Evolutionary conservation across 2,888 invertebrate species (phyloP).

Genomic region (Papilio protenor): DNA sequence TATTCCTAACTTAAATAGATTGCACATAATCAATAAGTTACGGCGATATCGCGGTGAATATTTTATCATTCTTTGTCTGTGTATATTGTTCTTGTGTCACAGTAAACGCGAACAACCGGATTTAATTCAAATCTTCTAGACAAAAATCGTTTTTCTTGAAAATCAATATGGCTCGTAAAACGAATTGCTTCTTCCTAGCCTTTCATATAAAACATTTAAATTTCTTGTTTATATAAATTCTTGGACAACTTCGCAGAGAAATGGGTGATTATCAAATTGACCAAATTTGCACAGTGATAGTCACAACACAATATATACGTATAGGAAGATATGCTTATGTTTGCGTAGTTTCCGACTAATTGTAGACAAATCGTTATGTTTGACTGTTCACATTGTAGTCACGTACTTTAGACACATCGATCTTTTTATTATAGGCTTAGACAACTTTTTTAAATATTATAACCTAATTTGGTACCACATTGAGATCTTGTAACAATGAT

Average conservation of each 20-base stretch:
- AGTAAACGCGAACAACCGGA: not conserved
- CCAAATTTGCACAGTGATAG: not conserved
- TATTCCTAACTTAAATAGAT: constrained; percentile 42
- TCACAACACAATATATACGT: not conserved
- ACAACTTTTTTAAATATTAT: not conserved
- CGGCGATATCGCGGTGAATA: constrained; percentile 31
- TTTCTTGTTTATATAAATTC: not conserved
- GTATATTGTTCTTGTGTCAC: constrained; percentile 22
- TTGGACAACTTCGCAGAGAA: not conserved
- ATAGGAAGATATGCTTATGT: constrained; percentile 21
- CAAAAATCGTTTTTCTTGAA: not conserved
- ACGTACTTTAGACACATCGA: not conserved
- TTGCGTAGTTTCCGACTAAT: constrained; percentile 30
- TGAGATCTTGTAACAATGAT: not conserved
- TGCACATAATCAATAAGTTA: constrained; percentile 34
- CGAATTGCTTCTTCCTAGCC: not conserved
- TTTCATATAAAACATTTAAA: not conserved
- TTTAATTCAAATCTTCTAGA: not conserved
- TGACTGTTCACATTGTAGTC: constrained; percentile 1
- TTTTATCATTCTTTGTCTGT: constrained; percentile 45
- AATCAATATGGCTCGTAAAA: not conserved
- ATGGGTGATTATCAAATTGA: not conserved
- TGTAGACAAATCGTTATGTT: constrained; percentile 23
- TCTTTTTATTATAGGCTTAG: not conserved
- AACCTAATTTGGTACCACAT: not conserved